Conservation (phyloP, 2,113 vertebrate genomes). For the cat (Felis catus) region F.catus_Fca126_mat1.0 CM031420.1:62679001-62679500, state of each 20-base stretch:
- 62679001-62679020: neutral
- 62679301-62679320: neutral
- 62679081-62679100: neutral
- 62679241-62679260: neutral
- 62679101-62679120: neutral
- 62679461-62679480: neutral
- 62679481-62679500: neutral
- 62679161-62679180: neutral
- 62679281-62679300: neutral
- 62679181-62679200: neutral
- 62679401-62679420: neutral
- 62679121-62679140: neutral
- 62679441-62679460: neutral
- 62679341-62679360: neutral
- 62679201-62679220: neutral
- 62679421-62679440: neutral
- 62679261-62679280: neutral
- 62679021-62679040: neutral
- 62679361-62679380: neutral
- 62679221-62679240: neutral
- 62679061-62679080: neutral
- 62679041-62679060: neutral
- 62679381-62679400: neutral
- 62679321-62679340: neutral
- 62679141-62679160: slow-evolving; percentile 8